Evolutionary conservation across 2,888 invertebrate species (phyloP), one percentile per base, ranked within the genome.

Genomic region (Alcis repandata): DNA sequence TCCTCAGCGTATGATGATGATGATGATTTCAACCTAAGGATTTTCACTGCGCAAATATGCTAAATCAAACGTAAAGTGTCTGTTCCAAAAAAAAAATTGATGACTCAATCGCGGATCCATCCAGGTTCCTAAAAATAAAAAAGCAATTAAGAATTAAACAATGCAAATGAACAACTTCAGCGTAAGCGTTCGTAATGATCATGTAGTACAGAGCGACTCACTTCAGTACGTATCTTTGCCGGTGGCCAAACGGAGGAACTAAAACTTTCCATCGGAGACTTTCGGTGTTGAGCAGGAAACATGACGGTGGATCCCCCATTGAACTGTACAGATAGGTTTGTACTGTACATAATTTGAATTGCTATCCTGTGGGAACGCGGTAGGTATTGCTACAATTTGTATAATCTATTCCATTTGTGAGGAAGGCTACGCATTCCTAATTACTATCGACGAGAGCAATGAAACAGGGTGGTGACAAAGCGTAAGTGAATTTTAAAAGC

Each of bases 391-490:
- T 40, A 76, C 78, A 77, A 76, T 77, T 74, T 63, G 70, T 66
- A 79, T 81, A 79, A 84, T 78, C 76, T 77, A 86, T 84, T 83
- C 78, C 72, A 82, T 80, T 84, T 71, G 73, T 67, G 67, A 62
- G 63, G 68, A 75, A 67, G 61, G 75, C 61, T 68, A 74, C 69
- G 79, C 78, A 82, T 84, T 70, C 75, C 57, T 67, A 71, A 78
- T 77, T 67, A 72, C 65, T 69, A 61, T 67, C 27, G 64, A 63
- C 72, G 73, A 63, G 59, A 33, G 54, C 3, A 51, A 33, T 51
- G 19, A 33, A 20, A 36, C 20, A 32, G 46, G 46, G 17, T 32
- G 40, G 27, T 13, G 40, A 59, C 15, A 9, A 41, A 33, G 1
- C 8, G n/a, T 46, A 27, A 32, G 19, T 19, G 17, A 11, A 17